Evolutionary conservation across 2,888 invertebrate species (phyloP).

Genomic region (Oscheius sp.): DNA sequence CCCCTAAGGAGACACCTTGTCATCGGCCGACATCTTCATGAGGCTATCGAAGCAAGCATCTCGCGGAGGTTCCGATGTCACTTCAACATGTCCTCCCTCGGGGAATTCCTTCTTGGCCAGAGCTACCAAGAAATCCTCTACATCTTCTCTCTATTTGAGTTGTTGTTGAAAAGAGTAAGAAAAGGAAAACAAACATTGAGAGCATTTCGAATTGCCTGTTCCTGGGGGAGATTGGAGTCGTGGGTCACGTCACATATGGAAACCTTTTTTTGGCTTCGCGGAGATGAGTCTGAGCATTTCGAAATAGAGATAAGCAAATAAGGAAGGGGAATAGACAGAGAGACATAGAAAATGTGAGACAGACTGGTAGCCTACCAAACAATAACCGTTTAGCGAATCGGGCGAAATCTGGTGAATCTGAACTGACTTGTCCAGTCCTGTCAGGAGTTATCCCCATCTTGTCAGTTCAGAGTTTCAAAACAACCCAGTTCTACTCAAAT

Average conservation of each 20-base stretch:
- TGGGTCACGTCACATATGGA: conserved; percentile 31
- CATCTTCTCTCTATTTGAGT: conserved; percentile 21
- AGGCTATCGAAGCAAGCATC: conserved; percentile 34
- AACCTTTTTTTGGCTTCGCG: conserved; percentile 27
- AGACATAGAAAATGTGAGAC: neutral
- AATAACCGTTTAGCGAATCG: no score
- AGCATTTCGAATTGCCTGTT: conserved; percentile 29
- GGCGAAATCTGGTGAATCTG: no score
- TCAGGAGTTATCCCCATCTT: no score
- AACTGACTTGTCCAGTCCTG: no score
- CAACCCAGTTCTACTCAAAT: no score
- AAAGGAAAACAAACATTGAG: conserved; percentile 15
- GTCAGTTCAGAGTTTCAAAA: no score
- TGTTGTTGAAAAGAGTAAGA: neutral
- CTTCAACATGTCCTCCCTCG: conserved; percentile 29
- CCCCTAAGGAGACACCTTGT: conserved; percentile 15
- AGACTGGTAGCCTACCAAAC: no score
- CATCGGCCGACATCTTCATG: conserved; percentile 33
- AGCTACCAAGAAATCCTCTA: conserved; percentile 24
- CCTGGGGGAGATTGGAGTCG: conserved; percentile 25
- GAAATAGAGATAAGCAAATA: neutral
- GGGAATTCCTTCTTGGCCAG: conserved; percentile 32
- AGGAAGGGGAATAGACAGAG: neutral
- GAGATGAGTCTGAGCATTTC: conserved; percentile 21
- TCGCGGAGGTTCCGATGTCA: conserved; percentile 27